Conservation (phyloP, 2,888 invertebrate genomes). For the Shargacucullia verbasci region DNA sequence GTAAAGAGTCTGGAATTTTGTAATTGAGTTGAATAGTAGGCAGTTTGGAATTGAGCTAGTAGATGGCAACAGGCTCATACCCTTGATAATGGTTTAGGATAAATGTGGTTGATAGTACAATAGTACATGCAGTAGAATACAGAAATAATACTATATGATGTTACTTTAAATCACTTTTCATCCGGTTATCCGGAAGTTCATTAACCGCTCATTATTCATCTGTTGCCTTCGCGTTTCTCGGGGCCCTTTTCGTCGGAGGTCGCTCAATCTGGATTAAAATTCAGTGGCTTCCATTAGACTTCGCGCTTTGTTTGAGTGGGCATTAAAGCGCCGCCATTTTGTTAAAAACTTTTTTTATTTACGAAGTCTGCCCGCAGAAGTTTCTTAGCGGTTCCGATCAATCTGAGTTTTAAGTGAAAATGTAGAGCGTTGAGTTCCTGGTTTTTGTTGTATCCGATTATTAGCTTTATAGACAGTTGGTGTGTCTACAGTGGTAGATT, state of each 20-base stretch:
- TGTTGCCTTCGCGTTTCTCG: slow-evolving; percentile 18
- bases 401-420: slow-evolving; percentile 36
- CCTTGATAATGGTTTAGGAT: no score
- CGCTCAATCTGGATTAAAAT: slow-evolving; percentile 60
- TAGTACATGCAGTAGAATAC: no score
- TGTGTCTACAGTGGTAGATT: no score
- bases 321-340: slow-evolving; percentile 57
- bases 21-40: no score
- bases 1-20: no score
- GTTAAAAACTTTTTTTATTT: slow-evolving; percentile 42
- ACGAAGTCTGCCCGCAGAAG: slow-evolving; percentile 31
- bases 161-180: no score
- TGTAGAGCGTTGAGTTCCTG: neutral
- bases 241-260: slow-evolving; percentile 18
- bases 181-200: no score
- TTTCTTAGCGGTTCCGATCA: slow-evolving; percentile 46
- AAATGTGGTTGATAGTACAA: no score
- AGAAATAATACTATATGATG: no score
- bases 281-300: slow-evolving; percentile 64
- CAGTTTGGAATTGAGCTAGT: no score
- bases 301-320: slow-evolving; percentile 61
- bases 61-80: no score
- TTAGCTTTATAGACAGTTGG: no score
- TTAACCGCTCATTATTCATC: neutral
- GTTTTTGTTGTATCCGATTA: slow-evolving; percentile 13